Base-by-base conservation (phyloP, 92 coral and sea anemone genomes). In the Hydrozoanthus gracilis region DNA sequence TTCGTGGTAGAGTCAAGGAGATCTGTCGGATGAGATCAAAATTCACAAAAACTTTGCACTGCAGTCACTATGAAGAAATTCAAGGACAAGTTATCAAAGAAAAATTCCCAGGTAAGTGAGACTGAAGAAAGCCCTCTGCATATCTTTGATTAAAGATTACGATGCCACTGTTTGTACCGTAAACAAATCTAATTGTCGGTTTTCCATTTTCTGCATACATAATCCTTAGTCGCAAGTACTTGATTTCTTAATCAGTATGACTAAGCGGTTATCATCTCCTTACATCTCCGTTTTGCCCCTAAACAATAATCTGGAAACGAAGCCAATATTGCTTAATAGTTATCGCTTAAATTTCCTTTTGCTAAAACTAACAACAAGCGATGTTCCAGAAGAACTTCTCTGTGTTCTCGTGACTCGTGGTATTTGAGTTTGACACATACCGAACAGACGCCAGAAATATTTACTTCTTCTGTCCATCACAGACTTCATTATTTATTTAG, bases 61-160 rank as follows among this genome's bases (percentile, higher is more conserved):
- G 20, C 7, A 27, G 1, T 15, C 17, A 51, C 5, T 12, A 80
- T 80, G 85, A 80, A 80, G 85, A 80, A 64, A 44, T 80, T 80
- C 74, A 80, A 80, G 61, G 85, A 18, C 58, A 80, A 64, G 11
- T 64, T 80, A 69, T 62, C 74, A 65, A 80, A 80, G 85, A 80
- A 61, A 17, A 80, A 16, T 9, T 18, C 85, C 2, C 73, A 62
- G 85, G 85, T 80, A 17, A 48, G 85, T 74, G 4, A 18, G 48
- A 4, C 7, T n/a, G 17, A 15, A 11, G 5, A 15, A 14, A 49
- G 7, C 5, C 9, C 8, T 8, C 62, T 1, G 6, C 3, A 9
- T 8, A 16, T 27, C 14, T 10, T 3, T 16, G 17, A 14, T 61
- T 14, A 61, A 61, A 61, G 68, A 61, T 68, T 27, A 12, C 47